Evolutionary conservation across 1,140 invertebrate species (phyloP), one percentile per base, ranked within the genome.

Genomic region (Chironomus tepperi): DNA sequence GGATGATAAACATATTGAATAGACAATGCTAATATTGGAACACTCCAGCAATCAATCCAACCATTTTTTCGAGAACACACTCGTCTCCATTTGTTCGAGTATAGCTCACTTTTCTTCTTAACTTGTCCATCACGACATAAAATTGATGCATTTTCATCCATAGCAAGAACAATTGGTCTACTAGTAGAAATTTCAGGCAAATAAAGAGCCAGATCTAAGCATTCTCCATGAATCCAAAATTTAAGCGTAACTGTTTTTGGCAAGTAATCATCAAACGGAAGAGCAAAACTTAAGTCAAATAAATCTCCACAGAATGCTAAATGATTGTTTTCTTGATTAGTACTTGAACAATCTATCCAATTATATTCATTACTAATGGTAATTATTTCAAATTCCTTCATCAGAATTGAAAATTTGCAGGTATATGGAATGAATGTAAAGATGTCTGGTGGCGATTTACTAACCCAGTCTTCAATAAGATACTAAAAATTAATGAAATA

Each of bases 301-400:
- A 93, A 87, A 79, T 98, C 95, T 7, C 96, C 96, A 83, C 94
- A 96, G 78, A 97, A 92, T 0, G 94, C 95, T 75, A 98, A 87
- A 80, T 96, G 93, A 79, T 92, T 92, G 83, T 98, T 98, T 85
- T 98, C 96, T 83, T 96, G 93, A 80, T 94, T 93, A 70, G 94
- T 93, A 64, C 93, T 95, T 72, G 95, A 96, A 78, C 96, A 98
- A 83, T 99, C 97, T 77, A 99, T 93, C 98, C 97, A 99, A 83
- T 99, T 99, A 81, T 95, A 95, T 81, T 99, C 95, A 85, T 99
- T 99, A 76, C 94, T 91, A 8, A 97, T 82, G 67, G 95, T 95
- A 0, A 99, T 88, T 2, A 99, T 84, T 84, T 99, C 97, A 85
- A 99, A 98, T 81, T 98, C 94, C 83, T 98, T 96, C 7, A 98